Evolutionary conservation across 2,888 invertebrate species (phyloP).

Genomic region (Ellobium chinense): DNA sequence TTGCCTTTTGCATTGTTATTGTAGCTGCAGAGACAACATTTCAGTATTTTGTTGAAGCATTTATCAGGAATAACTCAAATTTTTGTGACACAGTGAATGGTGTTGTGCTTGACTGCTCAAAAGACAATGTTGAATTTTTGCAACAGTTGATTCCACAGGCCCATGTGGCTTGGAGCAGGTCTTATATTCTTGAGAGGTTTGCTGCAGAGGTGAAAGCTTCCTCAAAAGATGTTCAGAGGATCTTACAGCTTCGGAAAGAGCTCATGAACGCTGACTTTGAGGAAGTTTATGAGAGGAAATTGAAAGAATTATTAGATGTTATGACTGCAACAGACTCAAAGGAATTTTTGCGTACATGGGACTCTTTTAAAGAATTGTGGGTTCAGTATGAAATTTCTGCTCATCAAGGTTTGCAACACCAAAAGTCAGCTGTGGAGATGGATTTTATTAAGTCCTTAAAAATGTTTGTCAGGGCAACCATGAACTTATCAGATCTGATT

Average conservation of each 20-base stretch:
- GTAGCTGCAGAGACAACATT: background rate
- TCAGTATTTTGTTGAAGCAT: constrained; percentile 34
- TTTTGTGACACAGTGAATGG: constrained; percentile 40
- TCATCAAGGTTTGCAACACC: constrained; percentile 9
- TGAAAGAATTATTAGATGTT: constrained; percentile 15
- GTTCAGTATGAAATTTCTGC: constrained; percentile 34
- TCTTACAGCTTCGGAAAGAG: constrained; percentile 20
- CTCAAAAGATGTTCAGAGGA: background rate
- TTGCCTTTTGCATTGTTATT: constrained; percentile 26
- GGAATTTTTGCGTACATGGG: constrained; percentile 36
- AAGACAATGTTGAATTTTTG: constrained; percentile 31
- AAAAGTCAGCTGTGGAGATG: constrained; percentile 33
- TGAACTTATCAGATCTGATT: constrained; percentile 29
- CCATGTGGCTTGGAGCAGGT: constrained; percentile 33
- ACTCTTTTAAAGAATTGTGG: constrained; percentile 31
- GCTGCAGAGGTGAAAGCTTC: constrained; percentile 6
- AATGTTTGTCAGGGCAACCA: constrained; percentile 9
- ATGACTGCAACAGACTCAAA: constrained; percentile 1
- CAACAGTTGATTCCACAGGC: constrained; percentile 35
- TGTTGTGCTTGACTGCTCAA: constrained; percentile 32
- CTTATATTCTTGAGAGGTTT: constrained; percentile 28
- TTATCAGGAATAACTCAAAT: constrained; percentile 33
- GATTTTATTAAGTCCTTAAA: constrained; percentile 30
- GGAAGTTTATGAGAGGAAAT: constrained; percentile 31
- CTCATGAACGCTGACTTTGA: constrained; percentile 29